phyloP scores from a whole-genome alignment of 2,797 vertebrate genomes.

The Enteromius unitaeniatus region DNA sequence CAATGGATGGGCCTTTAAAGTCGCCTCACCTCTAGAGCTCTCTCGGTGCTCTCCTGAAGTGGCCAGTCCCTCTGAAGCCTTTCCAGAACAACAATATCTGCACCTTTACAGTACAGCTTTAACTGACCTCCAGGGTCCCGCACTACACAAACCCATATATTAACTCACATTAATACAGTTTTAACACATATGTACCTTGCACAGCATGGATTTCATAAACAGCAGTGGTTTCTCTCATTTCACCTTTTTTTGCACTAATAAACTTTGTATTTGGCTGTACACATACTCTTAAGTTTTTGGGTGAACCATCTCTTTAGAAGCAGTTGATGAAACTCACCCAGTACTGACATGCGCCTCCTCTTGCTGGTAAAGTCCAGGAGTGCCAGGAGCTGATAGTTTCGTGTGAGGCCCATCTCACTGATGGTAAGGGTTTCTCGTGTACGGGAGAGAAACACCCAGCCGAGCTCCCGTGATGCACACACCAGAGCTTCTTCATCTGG shows the following conservation, averaged over 20 bases:
- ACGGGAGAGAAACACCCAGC: slow-evolving; percentile 87
- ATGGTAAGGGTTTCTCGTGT: slow-evolving; percentile 86
- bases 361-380: slow-evolving; percentile 92
- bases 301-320: not conserved
- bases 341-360: slow-evolving; percentile 93
- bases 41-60: slow-evolving; percentile 74
- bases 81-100: slow-evolving; percentile 88
- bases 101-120: slow-evolving; percentile 93
- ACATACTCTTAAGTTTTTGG: too few relatives aligned
- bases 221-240: not conserved
- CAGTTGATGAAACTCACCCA: slow-evolving; percentile 79
- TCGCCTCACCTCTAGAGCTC: slow-evolving; percentile 83
- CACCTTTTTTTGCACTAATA: not conserved
- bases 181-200: not conserved
- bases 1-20: not conserved
- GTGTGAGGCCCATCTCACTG: slow-evolving; percentile 83
- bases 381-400: slow-evolving; percentile 85
- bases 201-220: not conserved
- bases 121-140: slow-evolving; percentile 86
- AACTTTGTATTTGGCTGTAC: not conserved
- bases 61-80: slow-evolving; percentile 73
- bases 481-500: slow-evolving; percentile 93
- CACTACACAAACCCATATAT: slow-evolving; percentile 75
- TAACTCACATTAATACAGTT: not conserved
- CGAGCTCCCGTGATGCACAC: slow-evolving; percentile 84